Percentiles rank a stretch among this genome's conserved stretches.
Evolutionary conservation across 2,113 vertebrate genomes (phyloP).

Genomic region (Coryphaenoides rupestris): DNA sequence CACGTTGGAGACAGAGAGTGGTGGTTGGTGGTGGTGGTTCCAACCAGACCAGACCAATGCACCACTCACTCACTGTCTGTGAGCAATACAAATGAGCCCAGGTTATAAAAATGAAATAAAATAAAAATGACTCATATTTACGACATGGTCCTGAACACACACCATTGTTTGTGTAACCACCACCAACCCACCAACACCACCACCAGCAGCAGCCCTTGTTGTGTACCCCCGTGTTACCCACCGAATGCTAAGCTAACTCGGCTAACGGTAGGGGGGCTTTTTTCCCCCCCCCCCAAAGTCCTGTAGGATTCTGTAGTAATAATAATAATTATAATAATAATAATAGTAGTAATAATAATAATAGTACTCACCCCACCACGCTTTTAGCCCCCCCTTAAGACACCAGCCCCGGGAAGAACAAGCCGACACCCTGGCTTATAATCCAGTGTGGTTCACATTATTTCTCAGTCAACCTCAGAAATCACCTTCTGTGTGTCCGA

Average conservation of each 20-base stretch:
- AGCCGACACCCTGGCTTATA: slow-evolving; percentile 37
- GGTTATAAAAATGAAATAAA: too few species aligned
- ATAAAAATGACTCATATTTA: slow-evolving; percentile 9
- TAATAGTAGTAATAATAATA: too few species aligned
- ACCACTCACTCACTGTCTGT: slow-evolving; percentile 58
- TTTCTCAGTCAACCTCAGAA: too few species aligned
- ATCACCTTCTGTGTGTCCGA: slow-evolving; percentile 19
- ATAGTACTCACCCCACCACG: too few species aligned
- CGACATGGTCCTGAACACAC: background rate
- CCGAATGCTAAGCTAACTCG: slow-evolving; percentile 65
- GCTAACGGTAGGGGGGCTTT: slow-evolving; percentile 54
- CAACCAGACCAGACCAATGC: slow-evolving; percentile 68
- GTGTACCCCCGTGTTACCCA: slow-evolving; percentile 41
- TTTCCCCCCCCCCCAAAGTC: slow-evolving; percentile 49
- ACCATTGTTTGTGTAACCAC: slow-evolving; percentile 19
- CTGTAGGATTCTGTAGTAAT: too few species aligned
- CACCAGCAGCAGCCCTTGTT: too few species aligned
- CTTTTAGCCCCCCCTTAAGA: background rate
- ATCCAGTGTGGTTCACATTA: too few species aligned
- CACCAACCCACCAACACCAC: too few species aligned
- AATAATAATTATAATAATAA: too few species aligned
- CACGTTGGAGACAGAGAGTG: slow-evolving; percentile 31
- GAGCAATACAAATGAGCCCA: slow-evolving; percentile 64
- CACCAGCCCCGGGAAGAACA: slow-evolving; percentile 29
- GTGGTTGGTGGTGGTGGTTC: too few species aligned